Percentiles rank a stretch among this genome's conserved stretches.
Conservation (phyloP, 2,113 vertebrate species). For the Anseranas semipalmata region DNA sequence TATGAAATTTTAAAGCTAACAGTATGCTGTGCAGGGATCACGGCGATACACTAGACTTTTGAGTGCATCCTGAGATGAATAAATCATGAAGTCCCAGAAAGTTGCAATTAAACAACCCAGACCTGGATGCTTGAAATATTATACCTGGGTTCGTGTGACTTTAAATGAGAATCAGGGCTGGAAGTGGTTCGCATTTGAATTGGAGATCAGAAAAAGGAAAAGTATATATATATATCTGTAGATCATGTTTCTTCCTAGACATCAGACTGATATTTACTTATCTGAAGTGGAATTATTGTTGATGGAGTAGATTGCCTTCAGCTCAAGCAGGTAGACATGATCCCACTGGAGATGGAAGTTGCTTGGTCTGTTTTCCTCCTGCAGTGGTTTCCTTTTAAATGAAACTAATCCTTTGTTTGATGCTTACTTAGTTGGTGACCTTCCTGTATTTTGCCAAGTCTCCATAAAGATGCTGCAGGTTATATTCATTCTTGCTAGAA, state of each 20-base stretch:
- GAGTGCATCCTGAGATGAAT: constrained; percentile 68
- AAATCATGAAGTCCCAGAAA: constrained; percentile 61
- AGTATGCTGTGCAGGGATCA: constrained; percentile 28
- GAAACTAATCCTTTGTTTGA: neutral
- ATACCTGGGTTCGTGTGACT: neutral
- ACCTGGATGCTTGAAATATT: neutral
- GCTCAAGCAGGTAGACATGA: neutral
- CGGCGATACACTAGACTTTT: constrained; percentile 14
- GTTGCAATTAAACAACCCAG: constrained; percentile 51
- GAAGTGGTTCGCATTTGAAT: neutral
- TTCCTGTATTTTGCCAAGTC: neutral
- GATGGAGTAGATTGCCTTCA: neutral
- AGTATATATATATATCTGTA: neutral
- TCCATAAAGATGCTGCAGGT: neutral
- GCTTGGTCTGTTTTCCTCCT: neutral
- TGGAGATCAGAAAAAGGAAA: neutral
- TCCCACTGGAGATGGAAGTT: neutral
- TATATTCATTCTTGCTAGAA: neutral
- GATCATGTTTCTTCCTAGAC: neutral
- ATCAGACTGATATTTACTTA: neutral
- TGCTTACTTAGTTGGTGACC: constrained; percentile 12
- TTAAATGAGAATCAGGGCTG: neutral
- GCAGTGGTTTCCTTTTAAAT: neutral
- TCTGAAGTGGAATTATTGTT: neutral
- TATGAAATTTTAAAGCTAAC: constrained; percentile 70